Conservation (phyloP, 2,113 vertebrate genomes). For the Corythornis madagascariensis region DNA sequence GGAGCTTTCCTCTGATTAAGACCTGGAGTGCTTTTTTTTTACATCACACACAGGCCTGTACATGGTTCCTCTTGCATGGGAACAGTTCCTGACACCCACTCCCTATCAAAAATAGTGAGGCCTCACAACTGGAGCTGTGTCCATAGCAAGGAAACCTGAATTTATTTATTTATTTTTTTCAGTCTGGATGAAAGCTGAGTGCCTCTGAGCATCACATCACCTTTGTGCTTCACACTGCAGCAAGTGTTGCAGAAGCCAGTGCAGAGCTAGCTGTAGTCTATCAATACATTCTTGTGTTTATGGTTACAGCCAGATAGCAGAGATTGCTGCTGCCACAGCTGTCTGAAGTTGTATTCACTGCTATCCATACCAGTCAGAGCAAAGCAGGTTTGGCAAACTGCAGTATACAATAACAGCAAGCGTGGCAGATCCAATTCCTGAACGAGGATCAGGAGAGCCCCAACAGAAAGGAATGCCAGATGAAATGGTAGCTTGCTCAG, state of each 20-base stretch:
- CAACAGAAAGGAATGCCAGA: conserved; percentile 33
- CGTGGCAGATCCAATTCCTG: neutral
- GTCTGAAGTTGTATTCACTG: neutral
- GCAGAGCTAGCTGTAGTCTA: conserved; percentile 27
- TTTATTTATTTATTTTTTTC: neutral
- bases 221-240: neutral
- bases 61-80: neutral
- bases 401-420: neutral
- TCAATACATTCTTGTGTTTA: neutral
- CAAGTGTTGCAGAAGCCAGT: neutral
- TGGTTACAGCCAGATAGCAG: neutral
- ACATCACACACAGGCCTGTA: neutral
- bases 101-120: neutral
- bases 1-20: neutral
- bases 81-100: neutral
- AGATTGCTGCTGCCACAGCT: conserved; percentile 32
- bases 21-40: neutral
- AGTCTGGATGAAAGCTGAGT: neutral
- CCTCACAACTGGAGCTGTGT: neutral
- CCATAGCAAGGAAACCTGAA: neutral
- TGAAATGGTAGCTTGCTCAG: conserved; percentile 20
- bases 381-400: conserved; percentile 18
- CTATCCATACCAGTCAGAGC: neutral
- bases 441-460: neutral
- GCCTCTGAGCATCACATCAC: neutral